phyloP scores from a whole-genome alignment of 2,113 vertebrate genomes.

The Anoplopoma fimbria region DNA sequence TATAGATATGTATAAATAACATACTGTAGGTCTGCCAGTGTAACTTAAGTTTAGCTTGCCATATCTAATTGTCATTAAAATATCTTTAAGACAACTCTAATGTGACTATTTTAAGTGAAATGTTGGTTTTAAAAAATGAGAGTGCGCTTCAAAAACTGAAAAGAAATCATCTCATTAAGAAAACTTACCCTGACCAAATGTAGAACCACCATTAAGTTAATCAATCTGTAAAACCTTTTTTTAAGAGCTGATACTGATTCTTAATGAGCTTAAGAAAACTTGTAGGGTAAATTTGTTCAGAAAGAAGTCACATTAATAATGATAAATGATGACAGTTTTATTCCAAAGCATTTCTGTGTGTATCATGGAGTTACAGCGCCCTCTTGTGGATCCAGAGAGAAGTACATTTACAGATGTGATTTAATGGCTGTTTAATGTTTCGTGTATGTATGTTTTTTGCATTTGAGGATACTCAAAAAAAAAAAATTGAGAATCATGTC shows the following conservation, averaged over 20 bases:
- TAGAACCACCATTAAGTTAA: too few relatives aligned
- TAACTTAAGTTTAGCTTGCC: neutral
- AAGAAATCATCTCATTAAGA: constrained; percentile 21
- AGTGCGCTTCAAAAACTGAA: neutral
- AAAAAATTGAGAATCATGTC: neutral
- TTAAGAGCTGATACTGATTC: neutral
- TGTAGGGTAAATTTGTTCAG: constrained; percentile 22
- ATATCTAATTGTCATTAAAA: neutral
- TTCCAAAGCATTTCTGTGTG: neutral
- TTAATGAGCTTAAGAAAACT: constrained; percentile 31
- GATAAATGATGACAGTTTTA: constrained; percentile 7
- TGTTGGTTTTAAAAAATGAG: neutral
- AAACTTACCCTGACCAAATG: constrained; percentile 21
- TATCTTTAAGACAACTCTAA: constrained; percentile 14
- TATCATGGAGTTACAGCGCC: constrained; percentile 62
- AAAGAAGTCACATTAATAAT: constrained; percentile 19
- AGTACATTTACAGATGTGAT: neutral
- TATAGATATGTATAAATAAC: neutral
- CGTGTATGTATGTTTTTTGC: neutral
- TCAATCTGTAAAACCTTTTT: too few relatives aligned
- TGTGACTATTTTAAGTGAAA: neutral
- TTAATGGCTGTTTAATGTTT: neutral
- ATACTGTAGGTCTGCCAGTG: neutral
- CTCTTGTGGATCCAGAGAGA: constrained; percentile 55
- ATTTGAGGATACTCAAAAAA: neutral